Evolutionary conservation across 2,888 invertebrate genomes (phyloP), one percentile per base, ranked within the genome.

Genomic region (Chalcis sispes): DNA sequence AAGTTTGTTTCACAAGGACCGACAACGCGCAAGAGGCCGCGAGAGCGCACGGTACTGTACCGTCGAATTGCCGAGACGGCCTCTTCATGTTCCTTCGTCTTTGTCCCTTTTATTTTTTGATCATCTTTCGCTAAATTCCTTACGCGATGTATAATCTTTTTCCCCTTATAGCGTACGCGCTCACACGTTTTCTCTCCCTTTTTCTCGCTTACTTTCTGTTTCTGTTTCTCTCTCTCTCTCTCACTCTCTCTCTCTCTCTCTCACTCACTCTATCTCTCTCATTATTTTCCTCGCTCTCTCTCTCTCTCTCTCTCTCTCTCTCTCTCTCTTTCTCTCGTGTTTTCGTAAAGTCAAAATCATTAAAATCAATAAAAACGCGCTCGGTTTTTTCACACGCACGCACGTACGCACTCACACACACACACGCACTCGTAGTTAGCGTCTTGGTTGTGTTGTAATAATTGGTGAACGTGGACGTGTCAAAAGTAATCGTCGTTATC

Each of bases 291-390:
- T 52, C 62, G 76, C 48, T 42, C 75, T 61, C 64, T 15, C 69
- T 29, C 48, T 27, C 48, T n/a, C 18, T 23, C 46, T 46, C 48
- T 23, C 27, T 27, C 65, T n/a, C 62, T 4, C 20, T 1, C 13
- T 23, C 40, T 61, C n/a, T 7, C 20, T 23, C 23, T 18, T 2
- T 25, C 15, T 46, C 18, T 61, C n/a, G 8, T 1, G n/a, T n/a
- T n/a, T 15, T 29, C 18, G 32, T 20, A 10, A 54, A 4, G 29
- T 25, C 36, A 2, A 27, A 40, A 62, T 7, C 64, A 23, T 50
- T 56, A 56, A 61, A 59, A 59, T 62, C 25, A 50, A 62, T 61
- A 74, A 67, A 66, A 67, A 61, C 25, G 65, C 62, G 18, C 59
- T 62, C 62, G 20, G 8, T 15, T 42, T 42, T 20, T 36, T 42